Conservation (phyloP, 2,797 vertebrate genomes). For the Bradypus variegatus region DNA sequence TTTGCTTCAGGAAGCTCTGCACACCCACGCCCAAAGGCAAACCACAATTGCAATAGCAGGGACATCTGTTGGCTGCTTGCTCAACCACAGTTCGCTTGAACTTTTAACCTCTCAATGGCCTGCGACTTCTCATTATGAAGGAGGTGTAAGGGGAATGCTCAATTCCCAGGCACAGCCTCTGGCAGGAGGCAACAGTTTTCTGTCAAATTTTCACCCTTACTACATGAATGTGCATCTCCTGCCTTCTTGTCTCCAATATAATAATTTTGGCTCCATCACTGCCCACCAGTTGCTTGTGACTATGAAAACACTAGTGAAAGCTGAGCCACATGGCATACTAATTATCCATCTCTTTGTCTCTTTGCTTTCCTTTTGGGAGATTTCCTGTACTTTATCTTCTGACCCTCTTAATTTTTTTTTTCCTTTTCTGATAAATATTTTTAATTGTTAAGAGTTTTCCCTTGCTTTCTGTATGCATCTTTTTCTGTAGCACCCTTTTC, state of each 20-base stretch:
- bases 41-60: no score
- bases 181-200: no score
- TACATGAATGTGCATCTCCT: background rate
- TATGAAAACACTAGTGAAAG: background rate
- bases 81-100: no score
- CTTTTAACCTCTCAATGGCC: no score
- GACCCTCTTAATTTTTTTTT: background rate
- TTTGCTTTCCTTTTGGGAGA: background rate
- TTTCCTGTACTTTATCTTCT: background rate
- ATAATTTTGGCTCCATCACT: background rate
- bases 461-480: background rate
- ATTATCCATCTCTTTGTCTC: background rate
- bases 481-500: background rate
- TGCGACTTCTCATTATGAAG: no score
- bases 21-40: no score
- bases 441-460: background rate
- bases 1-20: no score
- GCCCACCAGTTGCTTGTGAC: background rate
- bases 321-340: background rate
- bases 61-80: no score
- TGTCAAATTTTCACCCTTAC: background rate
- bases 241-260: background rate
- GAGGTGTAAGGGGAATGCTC: no score
- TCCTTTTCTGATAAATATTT: background rate
- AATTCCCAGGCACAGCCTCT: no score